Evolutionary conservation across 2,888 invertebrate species (phyloP).

Genomic region (Rugalucina vietnamica): DNA sequence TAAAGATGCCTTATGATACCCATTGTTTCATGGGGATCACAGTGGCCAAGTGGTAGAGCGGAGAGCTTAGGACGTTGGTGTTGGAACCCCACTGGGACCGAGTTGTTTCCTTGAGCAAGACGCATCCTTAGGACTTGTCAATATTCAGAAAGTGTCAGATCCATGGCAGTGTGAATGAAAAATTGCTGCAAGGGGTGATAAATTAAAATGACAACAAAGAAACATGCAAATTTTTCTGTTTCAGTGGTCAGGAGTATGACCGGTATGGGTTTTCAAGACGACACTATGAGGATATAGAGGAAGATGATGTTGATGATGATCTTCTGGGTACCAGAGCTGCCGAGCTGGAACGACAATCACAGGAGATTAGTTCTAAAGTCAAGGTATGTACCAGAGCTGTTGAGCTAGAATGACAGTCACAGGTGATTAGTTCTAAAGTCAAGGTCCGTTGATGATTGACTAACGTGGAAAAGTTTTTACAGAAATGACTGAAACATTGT

Average conservation of each 20-base stretch:
- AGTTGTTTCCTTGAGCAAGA: too few species aligned
- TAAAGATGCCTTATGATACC: too few species aligned
- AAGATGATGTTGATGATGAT: conserved; percentile 66
- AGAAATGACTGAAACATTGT: too few species aligned
- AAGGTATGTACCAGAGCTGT: conserved; percentile 77
- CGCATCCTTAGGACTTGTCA: neutral
- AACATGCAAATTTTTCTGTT: too few species aligned
- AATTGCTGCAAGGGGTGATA: too few species aligned
- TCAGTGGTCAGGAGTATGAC: conserved; percentile 80
- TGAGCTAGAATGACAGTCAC: conserved; percentile 77
- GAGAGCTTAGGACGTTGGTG: too few species aligned
- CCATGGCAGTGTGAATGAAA: too few species aligned
- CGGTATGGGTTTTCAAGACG: conserved; percentile 81
- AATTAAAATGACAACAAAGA: too few species aligned
- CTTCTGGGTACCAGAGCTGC: conserved; percentile 73
- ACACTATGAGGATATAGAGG: conserved; percentile 47
- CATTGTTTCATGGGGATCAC: too few species aligned
- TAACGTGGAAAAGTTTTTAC: too few species aligned
- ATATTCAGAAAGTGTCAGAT: neutral
- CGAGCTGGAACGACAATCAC: conserved; percentile 77
- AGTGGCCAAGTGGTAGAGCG: too few species aligned
- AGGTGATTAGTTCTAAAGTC: conserved; percentile 75
- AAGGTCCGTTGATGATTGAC: conserved; percentile 73
- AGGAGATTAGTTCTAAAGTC: conserved; percentile 75
- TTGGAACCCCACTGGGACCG: too few species aligned